Conservation (phyloP, 2,113 vertebrate genomes). For the Meles meles region DNA sequence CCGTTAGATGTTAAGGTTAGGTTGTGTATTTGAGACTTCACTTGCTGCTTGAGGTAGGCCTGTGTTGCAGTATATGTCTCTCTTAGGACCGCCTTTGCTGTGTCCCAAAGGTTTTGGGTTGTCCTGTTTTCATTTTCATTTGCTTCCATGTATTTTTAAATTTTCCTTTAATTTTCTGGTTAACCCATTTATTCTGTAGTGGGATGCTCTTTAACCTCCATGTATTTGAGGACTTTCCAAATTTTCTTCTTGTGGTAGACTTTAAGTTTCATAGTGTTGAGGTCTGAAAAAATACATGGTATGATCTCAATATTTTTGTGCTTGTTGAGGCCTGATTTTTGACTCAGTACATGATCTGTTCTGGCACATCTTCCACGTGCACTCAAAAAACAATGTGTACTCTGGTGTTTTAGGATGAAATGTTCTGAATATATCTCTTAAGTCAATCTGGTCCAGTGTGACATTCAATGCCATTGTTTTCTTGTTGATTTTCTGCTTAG, state of each 20-base stretch:
- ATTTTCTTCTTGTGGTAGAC: background rate
- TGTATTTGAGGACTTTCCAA: background rate
- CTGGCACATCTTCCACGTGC: background rate
- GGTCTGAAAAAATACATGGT: background rate
- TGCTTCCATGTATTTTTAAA: background rate
- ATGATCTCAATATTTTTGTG: background rate
- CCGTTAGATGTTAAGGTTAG: background rate
- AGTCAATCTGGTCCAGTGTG: background rate
- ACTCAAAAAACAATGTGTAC: background rate
- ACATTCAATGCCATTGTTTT: background rate
- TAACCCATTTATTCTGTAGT: too few species aligned
- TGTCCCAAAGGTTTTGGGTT: background rate
- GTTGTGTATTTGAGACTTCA: background rate
- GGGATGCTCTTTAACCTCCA: too few species aligned
- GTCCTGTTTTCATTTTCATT: background rate
- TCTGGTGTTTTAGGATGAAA: background rate
- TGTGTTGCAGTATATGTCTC: background rate
- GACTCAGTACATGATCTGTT: background rate
- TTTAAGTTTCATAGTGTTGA: background rate
- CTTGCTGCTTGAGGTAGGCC: background rate
- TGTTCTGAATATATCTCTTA: background rate
- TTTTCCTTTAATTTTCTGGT: background rate
- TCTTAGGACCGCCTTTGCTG: background rate
- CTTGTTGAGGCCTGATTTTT: background rate
- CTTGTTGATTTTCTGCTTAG: background rate